These are phyloP conservation scores for Brachyopa scutellaris DNA, from an alignment of 2,888 invertebrate species.

Conservation along the genomic window DNA sequence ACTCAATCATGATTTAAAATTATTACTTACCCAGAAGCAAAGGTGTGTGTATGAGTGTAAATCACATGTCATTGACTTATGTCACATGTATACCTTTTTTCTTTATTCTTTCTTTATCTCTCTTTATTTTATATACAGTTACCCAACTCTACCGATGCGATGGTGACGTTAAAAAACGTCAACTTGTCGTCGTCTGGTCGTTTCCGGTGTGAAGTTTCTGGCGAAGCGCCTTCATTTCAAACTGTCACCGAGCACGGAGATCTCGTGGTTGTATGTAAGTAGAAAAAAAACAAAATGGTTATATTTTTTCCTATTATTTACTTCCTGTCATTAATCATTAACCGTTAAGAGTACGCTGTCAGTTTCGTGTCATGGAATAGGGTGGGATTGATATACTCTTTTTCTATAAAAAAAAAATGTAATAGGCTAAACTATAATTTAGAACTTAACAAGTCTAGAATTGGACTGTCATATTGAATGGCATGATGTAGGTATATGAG, in stretches of 20 bases:
- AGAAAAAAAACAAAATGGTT: conserved; percentile 49
- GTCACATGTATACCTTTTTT: too few species aligned
- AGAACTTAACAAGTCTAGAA: background rate
- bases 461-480: background rate
- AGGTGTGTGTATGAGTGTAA: conserved; percentile 29
- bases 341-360: conserved; percentile 39
- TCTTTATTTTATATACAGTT: conserved; percentile 81
- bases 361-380: conserved; percentile 31
- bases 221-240: conserved; percentile 87
- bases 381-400: background rate
- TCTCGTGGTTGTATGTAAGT: conserved; percentile 88
- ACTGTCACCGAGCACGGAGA: conserved; percentile 86
- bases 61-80: conserved; percentile 35
- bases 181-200: conserved; percentile 86
- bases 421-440: background rate
- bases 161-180: conserved; percentile 86
- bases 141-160: conserved; percentile 86
- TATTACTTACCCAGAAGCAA: conserved; percentile 33
- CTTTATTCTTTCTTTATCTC: conserved; percentile 4
- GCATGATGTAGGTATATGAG: background rate
- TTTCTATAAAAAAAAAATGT: background rate
- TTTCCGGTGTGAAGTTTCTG: conserved; percentile 88
- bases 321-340: conserved; percentile 62
- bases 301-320: conserved; percentile 19
- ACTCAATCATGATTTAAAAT: conserved; percentile 66